phyloP scores from a whole-genome alignment of 2,888 invertebrate genomes.

The Cistogaster globosa region DNA sequence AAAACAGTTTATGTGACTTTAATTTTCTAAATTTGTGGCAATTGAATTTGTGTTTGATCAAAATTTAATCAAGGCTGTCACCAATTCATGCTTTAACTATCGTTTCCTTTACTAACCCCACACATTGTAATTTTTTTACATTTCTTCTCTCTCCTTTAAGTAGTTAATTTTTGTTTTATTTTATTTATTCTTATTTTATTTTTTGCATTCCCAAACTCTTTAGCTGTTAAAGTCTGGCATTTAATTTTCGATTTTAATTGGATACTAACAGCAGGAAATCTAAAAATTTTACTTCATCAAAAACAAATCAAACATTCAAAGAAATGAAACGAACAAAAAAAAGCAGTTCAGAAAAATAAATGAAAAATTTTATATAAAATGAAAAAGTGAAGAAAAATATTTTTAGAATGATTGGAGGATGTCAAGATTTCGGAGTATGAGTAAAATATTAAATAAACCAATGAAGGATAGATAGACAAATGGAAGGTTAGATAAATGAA shows the following conservation, averaged over 20 bases:
- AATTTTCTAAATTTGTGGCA: neutral
- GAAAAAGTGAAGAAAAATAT: constrained; percentile 29
- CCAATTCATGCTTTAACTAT: constrained; percentile 23
- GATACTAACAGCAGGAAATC: constrained; percentile 82
- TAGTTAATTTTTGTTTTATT: constrained; percentile 21
- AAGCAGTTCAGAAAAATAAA: constrained; percentile 28
- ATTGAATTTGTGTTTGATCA: neutral
- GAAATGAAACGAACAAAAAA: constrained; percentile 41
- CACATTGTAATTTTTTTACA: constrained; percentile 43
- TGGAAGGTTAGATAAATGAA: constrained; percentile 19
- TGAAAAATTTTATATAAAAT: constrained; percentile 46
- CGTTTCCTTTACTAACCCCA: constrained; percentile 45
- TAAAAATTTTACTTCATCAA: constrained; percentile 69
- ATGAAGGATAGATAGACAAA: constrained; percentile 40
- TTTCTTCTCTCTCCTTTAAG: neutral
- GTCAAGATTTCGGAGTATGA: constrained; percentile 6
- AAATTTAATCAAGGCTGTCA: constrained; percentile 21
- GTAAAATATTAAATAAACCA: constrained; percentile 66
- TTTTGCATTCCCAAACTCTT: constrained; percentile 67
- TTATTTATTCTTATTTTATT: constrained; percentile 31
- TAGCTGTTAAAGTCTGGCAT: constrained; percentile 78
- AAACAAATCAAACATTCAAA: constrained; percentile 58
- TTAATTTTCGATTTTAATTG: constrained; percentile 83
- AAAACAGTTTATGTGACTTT: too few species aligned
- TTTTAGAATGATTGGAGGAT: neutral